These are phyloP conservation scores for Virgularia gustaviana DNA, from an alignment of 92 coral and sea anemone genomes.

Conservation along the genomic window DNA sequence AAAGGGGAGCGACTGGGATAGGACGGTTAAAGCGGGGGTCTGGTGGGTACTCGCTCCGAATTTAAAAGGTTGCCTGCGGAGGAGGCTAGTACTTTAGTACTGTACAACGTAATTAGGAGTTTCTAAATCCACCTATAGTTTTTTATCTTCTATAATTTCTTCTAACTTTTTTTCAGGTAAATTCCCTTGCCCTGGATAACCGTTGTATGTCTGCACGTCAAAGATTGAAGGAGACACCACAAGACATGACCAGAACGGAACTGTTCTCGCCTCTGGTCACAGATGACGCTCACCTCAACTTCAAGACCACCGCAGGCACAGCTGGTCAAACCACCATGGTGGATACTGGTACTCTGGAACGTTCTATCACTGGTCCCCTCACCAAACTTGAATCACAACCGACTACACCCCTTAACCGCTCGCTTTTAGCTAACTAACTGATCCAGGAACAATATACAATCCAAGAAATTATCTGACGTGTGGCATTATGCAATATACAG, in stretches of 20 bases:
- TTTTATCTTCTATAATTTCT: no score
- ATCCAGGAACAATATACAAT: not conserved
- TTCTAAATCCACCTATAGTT: no score
- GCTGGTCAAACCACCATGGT: slow-evolving; percentile 14
- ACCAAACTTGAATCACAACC: slow-evolving; percentile 16
- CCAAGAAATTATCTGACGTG: not conserved
- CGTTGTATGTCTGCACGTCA: slow-evolving; percentile 86
- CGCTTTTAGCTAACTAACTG: not conserved
- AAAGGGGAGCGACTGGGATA: no score
- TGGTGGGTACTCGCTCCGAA: no score
- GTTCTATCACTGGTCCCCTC: slow-evolving; percentile 19
- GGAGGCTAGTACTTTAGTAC: no score
- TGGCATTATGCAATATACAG: not conserved
- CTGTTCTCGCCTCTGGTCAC: slow-evolving; percentile 1
- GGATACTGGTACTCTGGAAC: slow-evolving; percentile 19
- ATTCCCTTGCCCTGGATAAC: slow-evolving; percentile 89
- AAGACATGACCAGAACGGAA: slow-evolving; percentile 65
- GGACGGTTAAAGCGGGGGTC: no score
- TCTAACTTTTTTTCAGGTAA: slow-evolving; percentile 51
- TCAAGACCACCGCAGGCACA: slow-evolving; percentile 11
- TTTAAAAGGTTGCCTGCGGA: no score
- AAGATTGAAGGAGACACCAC: slow-evolving; percentile 89
- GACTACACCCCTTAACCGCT: not conserved
- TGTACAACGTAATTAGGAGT: no score
- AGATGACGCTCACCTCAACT: slow-evolving; percentile 33